Evolutionary conservation across 2,113 vertebrate genomes (phyloP).

Genomic region (Plecturocebus donacophilus): DNA sequence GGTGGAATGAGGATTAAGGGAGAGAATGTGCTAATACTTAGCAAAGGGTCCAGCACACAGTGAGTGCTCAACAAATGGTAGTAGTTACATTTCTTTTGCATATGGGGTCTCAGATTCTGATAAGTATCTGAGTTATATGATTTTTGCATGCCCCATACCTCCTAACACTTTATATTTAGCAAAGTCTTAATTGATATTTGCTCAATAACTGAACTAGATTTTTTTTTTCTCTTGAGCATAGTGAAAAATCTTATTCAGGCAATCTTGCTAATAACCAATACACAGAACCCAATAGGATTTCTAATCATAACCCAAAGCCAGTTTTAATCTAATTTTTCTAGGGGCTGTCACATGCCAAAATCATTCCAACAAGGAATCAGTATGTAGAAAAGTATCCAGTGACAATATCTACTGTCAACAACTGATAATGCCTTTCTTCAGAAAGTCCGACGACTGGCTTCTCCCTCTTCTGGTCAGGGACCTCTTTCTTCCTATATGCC

Average conservation of each 20-base stretch:
- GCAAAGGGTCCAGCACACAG: background rate
- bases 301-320: background rate
- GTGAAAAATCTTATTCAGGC: slow-evolving; percentile 16
- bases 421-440: background rate
- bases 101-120: background rate
- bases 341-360: background rate
- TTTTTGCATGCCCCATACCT: background rate
- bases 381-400: background rate
- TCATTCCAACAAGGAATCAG: background rate
- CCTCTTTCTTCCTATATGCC: background rate
- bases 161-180: background rate
- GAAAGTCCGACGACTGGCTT: background rate
- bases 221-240: slow-evolving; percentile 13
- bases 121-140: background rate
- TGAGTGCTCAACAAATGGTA: background rate
- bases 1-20: background rate
- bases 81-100: background rate
- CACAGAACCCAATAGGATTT: background rate
- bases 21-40: background rate
- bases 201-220: background rate
- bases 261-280: background rate
- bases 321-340: background rate
- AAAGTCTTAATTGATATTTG: background rate
- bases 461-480: background rate
- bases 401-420: background rate